Evolutionary conservation across 2,113 vertebrate species (phyloP).

Genomic region (Peucedramus taeniatus): DNA sequence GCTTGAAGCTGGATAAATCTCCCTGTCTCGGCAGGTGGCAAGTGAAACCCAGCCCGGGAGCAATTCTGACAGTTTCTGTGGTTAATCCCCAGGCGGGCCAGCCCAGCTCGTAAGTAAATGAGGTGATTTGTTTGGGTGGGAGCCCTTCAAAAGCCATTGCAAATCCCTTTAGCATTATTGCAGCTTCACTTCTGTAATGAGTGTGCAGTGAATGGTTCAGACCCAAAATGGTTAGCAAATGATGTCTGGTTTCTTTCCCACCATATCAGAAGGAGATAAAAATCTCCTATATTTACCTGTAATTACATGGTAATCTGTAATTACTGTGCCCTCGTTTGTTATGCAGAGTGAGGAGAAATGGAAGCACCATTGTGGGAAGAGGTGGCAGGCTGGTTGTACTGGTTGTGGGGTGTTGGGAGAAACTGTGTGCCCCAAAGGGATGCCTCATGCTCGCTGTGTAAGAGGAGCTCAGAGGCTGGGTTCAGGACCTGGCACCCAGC

Average conservation of each 20-base stretch:
- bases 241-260: neutral
- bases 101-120: slow-evolving; percentile 53
- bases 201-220: neutral
- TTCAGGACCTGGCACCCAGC: neutral
- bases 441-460: accelerated
- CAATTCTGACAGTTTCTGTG: slow-evolving; percentile 71
- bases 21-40: slow-evolving; percentile 57
- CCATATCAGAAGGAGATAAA: neutral
- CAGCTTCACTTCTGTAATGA: neutral
- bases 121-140: neutral
- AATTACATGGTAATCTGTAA: neutral
- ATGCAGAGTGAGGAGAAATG: neutral
- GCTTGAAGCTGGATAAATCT: neutral
- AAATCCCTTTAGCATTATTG: neutral
- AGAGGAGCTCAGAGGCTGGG: neutral
- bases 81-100: slow-evolving; percentile 60
- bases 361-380: neutral
- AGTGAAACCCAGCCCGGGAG: slow-evolving; percentile 55
- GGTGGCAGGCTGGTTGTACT: neutral
- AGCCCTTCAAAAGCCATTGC: neutral
- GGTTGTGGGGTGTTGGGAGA: neutral
- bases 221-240: neutral
- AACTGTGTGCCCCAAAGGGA: accelerated
- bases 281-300: neutral
- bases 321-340: neutral